Base-by-base conservation (phyloP, 1,140 invertebrate genomes). In the Atta colombica region DNA sequence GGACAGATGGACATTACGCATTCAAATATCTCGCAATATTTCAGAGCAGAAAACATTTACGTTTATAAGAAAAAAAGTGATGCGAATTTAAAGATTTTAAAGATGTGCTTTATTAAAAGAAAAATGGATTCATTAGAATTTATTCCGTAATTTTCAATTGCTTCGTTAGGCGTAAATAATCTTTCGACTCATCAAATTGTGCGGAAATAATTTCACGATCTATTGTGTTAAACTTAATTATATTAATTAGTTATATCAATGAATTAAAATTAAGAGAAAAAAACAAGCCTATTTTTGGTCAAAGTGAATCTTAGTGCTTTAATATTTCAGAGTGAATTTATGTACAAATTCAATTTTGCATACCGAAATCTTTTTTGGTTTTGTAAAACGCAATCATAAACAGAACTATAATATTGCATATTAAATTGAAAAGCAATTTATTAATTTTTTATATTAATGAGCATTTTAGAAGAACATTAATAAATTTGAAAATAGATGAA, bases 21-120 rank as follows among this genome's bases (percentile, higher is more conserved):
- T 74, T 84, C 12, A 63, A 84, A 84, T 61, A 60, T 49, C n/a
- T 61, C 12, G 25, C 18, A 28, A 78, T 49, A 61, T 78, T 78
- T 78, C 21, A 28, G 16, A n/a, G 16, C 51, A 58, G 69, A 16
- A 45, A 45, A 5, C 16, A 58, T 58, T 72, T 71, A 55, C 21
- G 10, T 28, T 2, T 45, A 14, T 14, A 65, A 63, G 25, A 28
- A 28, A 65, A 58, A 45, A 81, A 39, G 35, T 71, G 10, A 69
- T 69, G 21, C 28, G 49, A 21, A 53, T 68, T 81, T 71, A 71
- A 81, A 39, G 63, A 53, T 71, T 55, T 55, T 58, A 71, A 81
- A 81, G 53, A 49, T 14, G 14, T 18, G 21, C n/a, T 18, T 68
- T 12, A 74, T 74, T 74, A 58, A 53, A 72, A 21, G 18, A 39